Base-by-base conservation (phyloP, 2,888 invertebrate species). In the Mesoligia furuncula region DNA sequence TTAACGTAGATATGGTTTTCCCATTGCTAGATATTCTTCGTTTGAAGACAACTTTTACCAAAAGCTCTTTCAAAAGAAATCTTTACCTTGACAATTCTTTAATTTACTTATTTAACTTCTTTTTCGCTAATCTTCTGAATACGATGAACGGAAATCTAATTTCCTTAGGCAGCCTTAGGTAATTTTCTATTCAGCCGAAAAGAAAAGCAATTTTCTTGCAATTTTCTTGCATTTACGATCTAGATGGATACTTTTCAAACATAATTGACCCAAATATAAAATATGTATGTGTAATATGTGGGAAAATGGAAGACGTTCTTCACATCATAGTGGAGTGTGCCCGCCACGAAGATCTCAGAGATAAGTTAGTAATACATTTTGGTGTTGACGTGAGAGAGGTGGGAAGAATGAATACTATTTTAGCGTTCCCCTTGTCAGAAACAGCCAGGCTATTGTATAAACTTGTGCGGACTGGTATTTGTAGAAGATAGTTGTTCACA, bases 21-120 rank as follows among this genome's bases (percentile, higher is more conserved):
- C 20, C 42, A 59, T 72, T 17, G 42, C 31, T n/a, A 42, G n/a
- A 24, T 77, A 66, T 57, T 45, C 59, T 73, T 15, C 24, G 9
- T 66, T 79, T 45, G 51, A 73, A 24, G 36, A 67, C 8, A 79
- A 79, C 73, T 78, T 78, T 65, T 17, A 5, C 7, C 31, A 51
- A 42, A 72, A 79, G 66, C 66, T 59, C 0, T 66, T 51, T 61
- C 27, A 79, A 73, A 73, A 67, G 66, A 61, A 79, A 67, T 73
- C 79, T 73, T 79, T 54, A 42, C 51, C 17, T 79, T 73, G 66
- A 45, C n/a, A 72, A 59, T 79, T 54, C 61, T 79, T 79, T 54
- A 61, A 79, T 79, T 78, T 79, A 73, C 78, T 73, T 73, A 66
- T 73, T 61, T 17, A 61, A 79, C 59, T 79, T 79, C 1, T 45